These are phyloP conservation scores for Triplophysa yarkandensis DNA, from an alignment of 2,797 vertebrate genomes.

Conservation along the genomic window DNA sequence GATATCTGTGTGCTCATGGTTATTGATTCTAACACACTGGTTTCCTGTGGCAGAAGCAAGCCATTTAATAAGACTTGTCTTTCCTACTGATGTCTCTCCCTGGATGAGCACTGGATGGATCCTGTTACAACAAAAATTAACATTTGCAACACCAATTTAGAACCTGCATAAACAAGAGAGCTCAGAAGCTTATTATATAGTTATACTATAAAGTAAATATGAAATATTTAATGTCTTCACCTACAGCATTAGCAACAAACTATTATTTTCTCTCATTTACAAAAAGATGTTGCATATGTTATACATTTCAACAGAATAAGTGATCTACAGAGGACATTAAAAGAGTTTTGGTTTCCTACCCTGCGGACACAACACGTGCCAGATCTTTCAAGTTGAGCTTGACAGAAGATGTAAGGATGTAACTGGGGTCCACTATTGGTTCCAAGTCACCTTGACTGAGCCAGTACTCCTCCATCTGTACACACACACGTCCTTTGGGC, in stretches of 20 bases:
- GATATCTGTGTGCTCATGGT: slow-evolving; percentile 98
- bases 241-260: background rate
- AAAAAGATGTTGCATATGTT: background rate
- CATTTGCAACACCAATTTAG: no score
- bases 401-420: slow-evolving; percentile 90
- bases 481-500: slow-evolving; percentile 76
- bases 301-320: slow-evolving; percentile 44
- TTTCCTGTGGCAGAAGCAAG: slow-evolving; percentile 90
- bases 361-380: slow-evolving; percentile 89
- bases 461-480: slow-evolving; percentile 93
- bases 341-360: slow-evolving; percentile 73
- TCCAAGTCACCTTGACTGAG: slow-evolving; percentile 89
- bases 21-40: slow-evolving; percentile 95
- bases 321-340: slow-evolving; percentile 18
- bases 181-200: background rate
- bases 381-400: slow-evolving; percentile 93
- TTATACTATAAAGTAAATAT: background rate
- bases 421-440: slow-evolving; percentile 82
- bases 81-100: slow-evolving; percentile 96
- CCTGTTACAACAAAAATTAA: slow-evolving; percentile 67
- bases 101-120: slow-evolving; percentile 93
- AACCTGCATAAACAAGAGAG: background rate
- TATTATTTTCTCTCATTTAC: slow-evolving; percentile 9
- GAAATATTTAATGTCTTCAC: background rate
- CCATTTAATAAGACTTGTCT: slow-evolving; percentile 95